A percentile compares a stretch with the other conserved stretches of the same genome.
These are phyloP conservation scores for Pinctada fucata DNA, from an alignment of 2,888 invertebrate genomes.

Conservation along the genomic window DNA sequence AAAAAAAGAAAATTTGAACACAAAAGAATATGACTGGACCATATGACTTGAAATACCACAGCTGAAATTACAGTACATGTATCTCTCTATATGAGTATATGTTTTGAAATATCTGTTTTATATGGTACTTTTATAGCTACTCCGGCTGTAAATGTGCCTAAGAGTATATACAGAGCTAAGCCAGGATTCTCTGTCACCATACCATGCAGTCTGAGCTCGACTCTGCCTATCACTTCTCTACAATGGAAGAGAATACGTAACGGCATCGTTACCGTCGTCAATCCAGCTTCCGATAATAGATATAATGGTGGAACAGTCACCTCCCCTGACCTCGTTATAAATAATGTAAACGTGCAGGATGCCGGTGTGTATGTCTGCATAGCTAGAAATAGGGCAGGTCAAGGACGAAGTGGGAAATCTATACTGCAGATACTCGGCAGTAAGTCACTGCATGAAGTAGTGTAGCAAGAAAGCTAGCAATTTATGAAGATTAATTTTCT, in stretches of 20 bases:
- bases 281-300: slow-evolving; percentile 10
- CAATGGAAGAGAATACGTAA: slow-evolving; percentile 21
- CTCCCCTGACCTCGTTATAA: slow-evolving; percentile 27
- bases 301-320: slow-evolving; percentile 32
- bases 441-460: slow-evolving; percentile 20
- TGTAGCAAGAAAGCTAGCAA: not conserved
- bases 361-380: slow-evolving; percentile 33
- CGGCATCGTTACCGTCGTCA: slow-evolving; percentile 14
- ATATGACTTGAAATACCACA: too few species aligned
- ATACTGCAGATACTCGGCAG: slow-evolving; percentile 27
- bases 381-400: slow-evolving; percentile 38
- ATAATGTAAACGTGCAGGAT: slow-evolving; percentile 17
- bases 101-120: too few species aligned
- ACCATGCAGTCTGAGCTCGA: slow-evolving; percentile 21
- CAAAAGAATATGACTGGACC: too few species aligned
- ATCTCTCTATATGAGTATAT: too few species aligned
- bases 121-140: slow-evolving; percentile 18
- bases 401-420: slow-evolving; percentile 28
- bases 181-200: slow-evolving; percentile 21
- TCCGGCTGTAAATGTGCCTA: slow-evolving; percentile 24
- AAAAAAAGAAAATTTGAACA: too few species aligned
- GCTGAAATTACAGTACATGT: too few species aligned
- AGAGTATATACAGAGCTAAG: slow-evolving; percentile 17
- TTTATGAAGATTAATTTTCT: too few species aligned
- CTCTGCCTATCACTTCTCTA: slow-evolving; percentile 18